Conservation (phyloP, 1,140 invertebrate genomes). For the Coelopa frigida region DNA sequence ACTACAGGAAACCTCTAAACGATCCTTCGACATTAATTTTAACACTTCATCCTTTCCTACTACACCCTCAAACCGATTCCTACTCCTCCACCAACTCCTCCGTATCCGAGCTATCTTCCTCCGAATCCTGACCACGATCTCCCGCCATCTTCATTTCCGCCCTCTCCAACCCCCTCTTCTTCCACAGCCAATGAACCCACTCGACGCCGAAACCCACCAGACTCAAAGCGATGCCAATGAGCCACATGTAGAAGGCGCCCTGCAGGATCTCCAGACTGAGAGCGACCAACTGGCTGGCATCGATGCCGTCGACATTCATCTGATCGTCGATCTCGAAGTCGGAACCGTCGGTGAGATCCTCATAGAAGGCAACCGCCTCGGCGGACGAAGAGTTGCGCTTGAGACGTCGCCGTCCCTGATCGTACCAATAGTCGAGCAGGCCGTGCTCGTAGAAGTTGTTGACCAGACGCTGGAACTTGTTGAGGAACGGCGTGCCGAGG, state of each 20-base stretch:
- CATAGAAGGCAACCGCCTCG: conserved; percentile 25
- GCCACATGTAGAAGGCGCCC: conserved; percentile 31
- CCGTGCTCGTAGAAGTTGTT: conserved; percentile 29
- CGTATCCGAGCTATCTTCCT: no score
- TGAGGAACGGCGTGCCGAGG: conserved; percentile 28
- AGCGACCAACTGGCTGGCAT: conserved; percentile 19
- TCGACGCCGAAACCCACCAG: conserved; percentile 20
- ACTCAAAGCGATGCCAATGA: conserved; percentile 22
- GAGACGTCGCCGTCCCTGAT: background rate
- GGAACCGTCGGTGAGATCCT: conserved; percentile 24
- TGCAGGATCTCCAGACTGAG: conserved; percentile 28
- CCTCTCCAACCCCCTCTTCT: background rate
- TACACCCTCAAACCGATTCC: no score
- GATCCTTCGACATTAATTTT: no score
- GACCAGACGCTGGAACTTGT: conserved; percentile 28
- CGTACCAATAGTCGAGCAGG: conserved; percentile 28
- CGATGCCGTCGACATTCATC: background rate
- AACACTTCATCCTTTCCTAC: no score
- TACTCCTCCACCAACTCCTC: no score
- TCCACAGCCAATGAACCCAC: conserved; percentile 7
- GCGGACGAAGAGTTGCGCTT: conserved; percentile 11
- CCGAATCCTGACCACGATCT: no score
- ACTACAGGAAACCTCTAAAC: no score
- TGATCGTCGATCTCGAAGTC: conserved; percentile 9
- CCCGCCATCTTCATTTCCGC: no score